Conservation (phyloP, 1,140 invertebrate species). For the Contarinia nasturtii region DNA sequence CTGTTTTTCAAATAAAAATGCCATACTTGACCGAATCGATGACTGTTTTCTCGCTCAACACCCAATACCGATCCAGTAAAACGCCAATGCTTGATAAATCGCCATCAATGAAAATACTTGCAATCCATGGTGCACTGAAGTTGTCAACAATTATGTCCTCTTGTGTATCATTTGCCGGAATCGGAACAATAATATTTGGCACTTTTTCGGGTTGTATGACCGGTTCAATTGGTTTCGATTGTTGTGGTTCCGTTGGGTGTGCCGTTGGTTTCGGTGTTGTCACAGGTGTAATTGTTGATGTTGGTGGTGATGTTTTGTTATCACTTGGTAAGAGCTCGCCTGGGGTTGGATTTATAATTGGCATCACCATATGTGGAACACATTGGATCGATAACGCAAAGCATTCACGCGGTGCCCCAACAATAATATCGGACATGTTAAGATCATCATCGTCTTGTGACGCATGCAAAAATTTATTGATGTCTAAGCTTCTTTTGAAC, state of each 20-base stretch:
- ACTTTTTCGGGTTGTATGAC: background rate
- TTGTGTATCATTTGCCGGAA: background rate
- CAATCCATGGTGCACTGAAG: constrained; percentile 39
- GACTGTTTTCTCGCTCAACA: constrained; percentile 33
- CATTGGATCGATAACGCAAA: background rate
- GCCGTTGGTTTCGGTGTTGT: background rate
- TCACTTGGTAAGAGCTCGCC: background rate
- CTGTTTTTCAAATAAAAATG: constrained; percentile 6
- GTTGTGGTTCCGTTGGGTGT: too few species aligned
- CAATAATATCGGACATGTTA: background rate
- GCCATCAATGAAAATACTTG: constrained; percentile 43
- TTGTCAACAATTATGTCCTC: constrained; percentile 9
- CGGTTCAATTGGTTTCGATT: background rate
- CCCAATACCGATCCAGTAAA: constrained; percentile 39
- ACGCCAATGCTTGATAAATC: constrained; percentile 40
- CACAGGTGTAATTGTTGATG: background rate
- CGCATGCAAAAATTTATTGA: too few species aligned
- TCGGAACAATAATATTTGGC: background rate
- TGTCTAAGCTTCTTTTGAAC: too few species aligned
- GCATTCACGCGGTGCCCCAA: background rate
- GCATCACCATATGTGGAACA: background rate
- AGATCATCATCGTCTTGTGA: too few species aligned
- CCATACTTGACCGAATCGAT: constrained; percentile 29
- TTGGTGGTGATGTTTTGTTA: too few species aligned
- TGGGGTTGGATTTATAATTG: background rate